Evolutionary conservation across 2,113 vertebrate genomes (phyloP).

Genomic region (Indri indri): DNA sequence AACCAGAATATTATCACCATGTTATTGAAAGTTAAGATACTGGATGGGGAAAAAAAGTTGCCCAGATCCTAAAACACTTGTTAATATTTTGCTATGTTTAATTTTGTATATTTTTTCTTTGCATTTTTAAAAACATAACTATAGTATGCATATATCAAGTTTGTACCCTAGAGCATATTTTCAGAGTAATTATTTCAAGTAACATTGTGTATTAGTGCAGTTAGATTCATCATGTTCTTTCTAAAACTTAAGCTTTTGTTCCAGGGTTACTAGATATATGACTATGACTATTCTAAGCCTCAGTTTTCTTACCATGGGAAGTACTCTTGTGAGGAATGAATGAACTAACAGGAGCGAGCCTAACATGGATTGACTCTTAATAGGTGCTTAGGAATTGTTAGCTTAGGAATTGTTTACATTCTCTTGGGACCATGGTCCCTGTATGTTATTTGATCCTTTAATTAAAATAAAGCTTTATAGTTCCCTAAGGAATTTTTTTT

Average conservation of each 20-base stretch:
- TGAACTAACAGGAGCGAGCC: not conserved
- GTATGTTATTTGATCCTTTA: not conserved
- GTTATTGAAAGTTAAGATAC: not conserved
- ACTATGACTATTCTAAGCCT: not conserved
- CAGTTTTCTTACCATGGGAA: slow-evolving; percentile 1
- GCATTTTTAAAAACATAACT: not conserved
- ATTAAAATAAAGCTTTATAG: not conserved
- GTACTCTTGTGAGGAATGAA: not conserved
- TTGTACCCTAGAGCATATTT: not conserved
- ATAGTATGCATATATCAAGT: not conserved
- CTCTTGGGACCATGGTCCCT: not conserved
- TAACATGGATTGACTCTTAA: not conserved
- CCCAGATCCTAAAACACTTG: not conserved
- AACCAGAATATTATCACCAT: not conserved
- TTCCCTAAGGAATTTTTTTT: too few relatives aligned
- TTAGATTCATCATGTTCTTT: slow-evolving; percentile 8
- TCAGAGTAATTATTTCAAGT: not conserved
- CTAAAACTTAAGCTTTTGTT: not conserved
- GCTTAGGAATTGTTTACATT: slow-evolving; percentile 27
- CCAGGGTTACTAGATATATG: not conserved
- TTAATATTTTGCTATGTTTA: slow-evolving; percentile 19
- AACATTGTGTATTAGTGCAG: not conserved
- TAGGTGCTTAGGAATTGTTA: not conserved
- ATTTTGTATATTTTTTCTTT: slow-evolving; percentile 33
- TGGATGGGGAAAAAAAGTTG: not conserved